A percentile compares a stretch with the other conserved stretches of the same genome.
These are phyloP conservation scores for Mastomys coucha DNA, from an alignment of 2,113 vertebrate genomes.

Conservation along the genomic window DNA sequence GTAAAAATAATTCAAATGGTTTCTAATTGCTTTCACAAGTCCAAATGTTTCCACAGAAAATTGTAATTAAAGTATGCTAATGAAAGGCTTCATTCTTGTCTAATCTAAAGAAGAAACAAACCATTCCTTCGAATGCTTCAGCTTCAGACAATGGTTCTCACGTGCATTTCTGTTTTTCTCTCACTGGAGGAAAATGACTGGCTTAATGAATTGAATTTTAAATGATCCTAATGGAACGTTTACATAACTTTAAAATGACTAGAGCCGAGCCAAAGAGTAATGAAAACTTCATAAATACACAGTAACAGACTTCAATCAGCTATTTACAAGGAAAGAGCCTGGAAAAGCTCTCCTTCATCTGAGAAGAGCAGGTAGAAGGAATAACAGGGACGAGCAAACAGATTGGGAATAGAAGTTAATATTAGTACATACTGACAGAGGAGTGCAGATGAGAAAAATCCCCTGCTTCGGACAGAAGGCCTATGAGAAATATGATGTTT, in stretches of 20 bases:
- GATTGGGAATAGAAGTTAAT: neutral
- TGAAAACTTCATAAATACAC: slow-evolving; percentile 63
- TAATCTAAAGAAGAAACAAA: slow-evolving; percentile 44
- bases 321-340: slow-evolving; percentile 28
- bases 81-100: slow-evolving; percentile 7
- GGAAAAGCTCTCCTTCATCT: neutral
- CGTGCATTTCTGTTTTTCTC: slow-evolving; percentile 25
- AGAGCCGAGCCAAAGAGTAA: slow-evolving; percentile 55
- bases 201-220: slow-evolving; percentile 71
- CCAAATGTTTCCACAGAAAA: slow-evolving; percentile 75
- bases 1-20: slow-evolving; percentile 56
- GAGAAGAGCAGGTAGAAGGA: neutral
- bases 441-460: slow-evolving; percentile 3
- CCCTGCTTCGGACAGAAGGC: neutral
- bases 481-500: neutral
- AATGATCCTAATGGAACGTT: slow-evolving; percentile 54
- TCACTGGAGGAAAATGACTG: slow-evolving; percentile 29
- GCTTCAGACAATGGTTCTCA: neutral
- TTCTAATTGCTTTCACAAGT: slow-evolving; percentile 71
- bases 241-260: slow-evolving; percentile 51
- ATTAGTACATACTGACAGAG: neutral
- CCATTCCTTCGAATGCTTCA: neutral
- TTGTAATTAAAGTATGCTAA: slow-evolving; percentile 57
- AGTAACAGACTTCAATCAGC: slow-evolving; percentile 35
- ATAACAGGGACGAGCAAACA: neutral